Evolutionary conservation across 2,797 vertebrate genomes (phyloP), one percentile per base, ranked within the genome.

Genomic region (Setipinna tenuifilis): DNA sequence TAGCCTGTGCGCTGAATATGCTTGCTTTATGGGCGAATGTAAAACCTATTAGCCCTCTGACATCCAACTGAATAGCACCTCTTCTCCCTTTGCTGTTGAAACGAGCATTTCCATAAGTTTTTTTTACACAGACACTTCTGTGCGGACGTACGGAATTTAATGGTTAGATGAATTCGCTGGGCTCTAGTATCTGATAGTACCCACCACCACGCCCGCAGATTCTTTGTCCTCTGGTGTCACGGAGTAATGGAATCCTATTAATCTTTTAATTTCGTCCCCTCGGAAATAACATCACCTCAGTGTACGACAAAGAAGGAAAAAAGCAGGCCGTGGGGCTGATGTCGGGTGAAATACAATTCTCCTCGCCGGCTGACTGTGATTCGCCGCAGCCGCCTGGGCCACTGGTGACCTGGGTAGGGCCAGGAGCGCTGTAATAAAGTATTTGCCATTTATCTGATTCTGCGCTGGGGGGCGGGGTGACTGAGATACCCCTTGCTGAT

Each of bases 391-490:
- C 17, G 83, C 7, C 17, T 83, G 78, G 86, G 87, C 78, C 12
- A 57, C 87, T 25, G 82, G 90, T 87, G 89, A 91, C 89, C 89
- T 88, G 89, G 82, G 86, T 71, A 81, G 88, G 83, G 85, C 59
- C 86, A 16, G 83, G 87, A 85, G 86, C 44, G 80, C 84, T 81
- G 91, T 91, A 71, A 35, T 35, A 35, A 71, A 78, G 35, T 44
- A 31, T 9, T 19, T 16, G 7, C 90, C 87, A 7, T n/a, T 82
- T 82, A 93, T 92, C 92, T 90, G 92, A 94, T 93, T 83, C 88
- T 85, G 87, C 28, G 46, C 87, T 86, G 84, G 85, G 89, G 2
- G 50, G 46, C 4, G 46, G 46, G 46, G 50, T 54, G 14, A 7
- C 91, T 88, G 87, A 31, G 84, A 81, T 92, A 92, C 87, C 91